A percentile compares a stretch with the other conserved stretches of the same genome.
Evolutionary conservation across 1,140 invertebrate genomes (phyloP).

Genomic region (Cherax quadricarinatus): DNA sequence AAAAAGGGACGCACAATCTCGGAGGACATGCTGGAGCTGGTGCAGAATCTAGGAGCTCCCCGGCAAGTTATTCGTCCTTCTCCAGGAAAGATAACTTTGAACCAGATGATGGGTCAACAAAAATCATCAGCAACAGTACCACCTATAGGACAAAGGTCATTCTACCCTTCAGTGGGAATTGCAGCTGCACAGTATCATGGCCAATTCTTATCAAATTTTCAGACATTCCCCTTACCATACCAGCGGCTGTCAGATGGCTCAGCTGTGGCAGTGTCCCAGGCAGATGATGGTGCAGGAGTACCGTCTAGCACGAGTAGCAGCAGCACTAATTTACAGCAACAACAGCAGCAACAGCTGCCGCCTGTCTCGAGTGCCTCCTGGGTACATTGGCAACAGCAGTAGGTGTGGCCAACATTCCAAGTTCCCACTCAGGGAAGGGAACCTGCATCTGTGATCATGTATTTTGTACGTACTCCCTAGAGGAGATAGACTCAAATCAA

Average conservation of each 20-base stretch:
- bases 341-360: background rate
- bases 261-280: slow-evolving; percentile 34
- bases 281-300: slow-evolving; percentile 35
- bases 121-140: slow-evolving; percentile 35
- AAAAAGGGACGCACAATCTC: slow-evolving; percentile 65
- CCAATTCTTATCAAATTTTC: slow-evolving; percentile 50
- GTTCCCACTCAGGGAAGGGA: slow-evolving; percentile 56
- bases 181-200: slow-evolving; percentile 43
- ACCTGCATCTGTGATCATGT: slow-evolving; percentile 68
- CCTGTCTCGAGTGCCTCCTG: slow-evolving; percentile 58
- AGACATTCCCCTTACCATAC: slow-evolving; percentile 63
- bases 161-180: slow-evolving; percentile 44
- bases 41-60: slow-evolving; percentile 56
- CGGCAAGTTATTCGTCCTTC: slow-evolving; percentile 18
- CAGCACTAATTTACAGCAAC: slow-evolving; percentile 41
- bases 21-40: slow-evolving; percentile 62
- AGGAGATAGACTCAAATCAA: slow-evolving; percentile 58
- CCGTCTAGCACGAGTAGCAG: slow-evolving; percentile 31
- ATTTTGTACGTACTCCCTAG: slow-evolving; percentile 52
- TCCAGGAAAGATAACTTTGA: slow-evolving; percentile 56
- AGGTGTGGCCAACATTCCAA: slow-evolving; percentile 69
- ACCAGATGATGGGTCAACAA: slow-evolving; percentile 64
- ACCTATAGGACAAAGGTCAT: slow-evolving; percentile 36
- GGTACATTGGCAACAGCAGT: slow-evolving; percentile 67
- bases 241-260: slow-evolving; percentile 60